These are phyloP conservation scores for Arge pagana DNA, from an alignment of 2,888 invertebrate species.

Conservation along the genomic window DNA sequence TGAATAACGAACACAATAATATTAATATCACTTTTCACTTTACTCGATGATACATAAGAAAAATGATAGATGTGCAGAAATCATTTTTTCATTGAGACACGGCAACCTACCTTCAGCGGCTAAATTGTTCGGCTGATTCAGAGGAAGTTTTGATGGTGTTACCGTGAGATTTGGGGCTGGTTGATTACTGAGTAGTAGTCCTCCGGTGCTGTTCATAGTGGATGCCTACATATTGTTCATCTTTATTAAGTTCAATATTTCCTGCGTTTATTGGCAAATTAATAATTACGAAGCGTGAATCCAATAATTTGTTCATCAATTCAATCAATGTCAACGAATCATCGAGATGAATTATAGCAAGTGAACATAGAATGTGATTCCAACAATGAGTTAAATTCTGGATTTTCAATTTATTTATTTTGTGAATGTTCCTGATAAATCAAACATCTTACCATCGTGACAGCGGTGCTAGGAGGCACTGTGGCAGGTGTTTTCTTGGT, in stretches of 20 bases:
- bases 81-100: constrained; percentile 25
- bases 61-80: no score
- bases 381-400: no score
- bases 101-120: constrained; percentile 48
- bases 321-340: no score
- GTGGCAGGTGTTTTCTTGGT: constrained; percentile 58
- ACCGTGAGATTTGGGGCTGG: constrained; percentile 29
- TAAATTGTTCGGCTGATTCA: constrained; percentile 50
- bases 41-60: no score
- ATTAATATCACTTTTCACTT: no score
- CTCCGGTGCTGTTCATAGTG: constrained; percentile 52
- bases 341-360: not conserved
- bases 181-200: constrained; percentile 54
- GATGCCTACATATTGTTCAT: constrained; percentile 45
- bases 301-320: not conserved
- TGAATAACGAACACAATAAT: no score
- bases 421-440: not conserved
- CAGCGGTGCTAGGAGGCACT: constrained; percentile 35
- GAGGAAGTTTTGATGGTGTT: constrained; percentile 45
- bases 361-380: not conserved
- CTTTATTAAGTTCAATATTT: not conserved
- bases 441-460: constrained; percentile 46
- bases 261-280: no score
- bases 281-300: no score
- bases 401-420: no score